Evolutionary conservation across 2,797 vertebrate species (phyloP).

Genomic region (Ctenosaura bakeri): DNA sequence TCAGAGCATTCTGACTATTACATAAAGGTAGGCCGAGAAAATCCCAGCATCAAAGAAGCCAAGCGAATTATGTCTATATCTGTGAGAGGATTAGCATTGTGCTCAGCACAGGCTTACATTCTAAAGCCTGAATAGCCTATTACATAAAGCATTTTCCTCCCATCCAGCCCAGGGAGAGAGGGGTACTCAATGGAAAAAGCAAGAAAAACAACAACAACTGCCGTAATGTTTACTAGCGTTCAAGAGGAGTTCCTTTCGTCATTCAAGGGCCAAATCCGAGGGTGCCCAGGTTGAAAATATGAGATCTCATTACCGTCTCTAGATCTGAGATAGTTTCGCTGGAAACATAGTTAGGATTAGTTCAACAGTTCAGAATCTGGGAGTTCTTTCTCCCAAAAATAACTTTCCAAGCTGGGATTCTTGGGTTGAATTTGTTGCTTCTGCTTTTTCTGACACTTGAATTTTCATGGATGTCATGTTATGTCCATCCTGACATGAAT

Average conservation of each 20-base stretch:
- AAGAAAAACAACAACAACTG: background rate
- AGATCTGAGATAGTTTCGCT: background rate
- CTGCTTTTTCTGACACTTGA: background rate
- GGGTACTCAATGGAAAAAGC: background rate
- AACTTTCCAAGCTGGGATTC: too few species aligned
- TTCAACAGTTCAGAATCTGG: background rate
- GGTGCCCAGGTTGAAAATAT: background rate
- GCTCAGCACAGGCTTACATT: conserved; percentile 3
- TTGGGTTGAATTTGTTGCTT: background rate
- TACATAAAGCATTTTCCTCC: conserved; percentile 24
- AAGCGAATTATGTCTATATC: background rate
- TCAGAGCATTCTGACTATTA: conserved; percentile 9
- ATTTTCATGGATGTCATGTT: background rate
- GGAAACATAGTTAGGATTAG: background rate
- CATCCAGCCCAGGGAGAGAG: background rate
- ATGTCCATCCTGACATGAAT: background rate
- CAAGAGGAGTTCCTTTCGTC: background rate
- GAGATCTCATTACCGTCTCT: too few species aligned
- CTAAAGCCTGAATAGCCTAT: conserved; percentile 29
- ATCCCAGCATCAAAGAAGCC: conserved; percentile 23
- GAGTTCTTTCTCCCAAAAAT: background rate
- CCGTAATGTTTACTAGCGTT: background rate
- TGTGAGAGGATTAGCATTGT: background rate
- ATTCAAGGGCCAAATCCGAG: background rate
- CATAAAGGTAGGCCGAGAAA: conserved; percentile 38